Evolutionary conservation across 1,140 invertebrate species (phyloP).

Genomic region (Stegodyphus mimosarum): DNA sequence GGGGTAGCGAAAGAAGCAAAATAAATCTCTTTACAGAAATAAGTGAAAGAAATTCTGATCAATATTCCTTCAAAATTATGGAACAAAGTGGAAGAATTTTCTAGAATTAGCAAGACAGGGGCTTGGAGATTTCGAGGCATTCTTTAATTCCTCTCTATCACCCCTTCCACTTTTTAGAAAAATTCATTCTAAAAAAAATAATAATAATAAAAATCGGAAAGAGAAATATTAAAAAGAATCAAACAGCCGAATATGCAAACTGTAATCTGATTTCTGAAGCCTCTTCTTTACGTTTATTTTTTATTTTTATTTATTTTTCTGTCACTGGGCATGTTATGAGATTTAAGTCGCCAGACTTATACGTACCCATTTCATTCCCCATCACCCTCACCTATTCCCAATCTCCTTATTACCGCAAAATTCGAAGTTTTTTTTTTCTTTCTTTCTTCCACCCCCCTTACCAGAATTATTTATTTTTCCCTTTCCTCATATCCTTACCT

Average conservation of each 20-base stretch:
- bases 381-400: not conserved
- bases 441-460: slow-evolving; percentile 1
- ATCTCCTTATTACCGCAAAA: slow-evolving; percentile 45
- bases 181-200: not conserved
- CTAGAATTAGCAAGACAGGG: not conserved
- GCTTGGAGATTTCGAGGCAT: not conserved
- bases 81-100: not conserved
- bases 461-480: slow-evolving; percentile 47
- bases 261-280: slow-evolving; percentile 50
- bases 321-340: slow-evolving; percentile 50
- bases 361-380: not conserved
- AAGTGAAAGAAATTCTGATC: not conserved
- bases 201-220: not conserved
- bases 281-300: not conserved
- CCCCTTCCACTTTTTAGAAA: not conserved
- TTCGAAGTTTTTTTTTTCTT: slow-evolving; percentile 18
- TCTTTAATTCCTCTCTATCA: not conserved
- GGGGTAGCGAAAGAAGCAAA: too few relatives aligned
- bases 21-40: too few relatives aligned
- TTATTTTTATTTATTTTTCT: slow-evolving; percentile 46
- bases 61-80: not conserved
- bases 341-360: slow-evolving; percentile 41
- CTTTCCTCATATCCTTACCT: slow-evolving; percentile 3
- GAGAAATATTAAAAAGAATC: not conserved
- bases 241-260: slow-evolving; percentile 39